These are phyloP conservation scores for Dolichoris vasculosae DNA, from an alignment of 1,140 invertebrate species.

Conservation along the genomic window DNA sequence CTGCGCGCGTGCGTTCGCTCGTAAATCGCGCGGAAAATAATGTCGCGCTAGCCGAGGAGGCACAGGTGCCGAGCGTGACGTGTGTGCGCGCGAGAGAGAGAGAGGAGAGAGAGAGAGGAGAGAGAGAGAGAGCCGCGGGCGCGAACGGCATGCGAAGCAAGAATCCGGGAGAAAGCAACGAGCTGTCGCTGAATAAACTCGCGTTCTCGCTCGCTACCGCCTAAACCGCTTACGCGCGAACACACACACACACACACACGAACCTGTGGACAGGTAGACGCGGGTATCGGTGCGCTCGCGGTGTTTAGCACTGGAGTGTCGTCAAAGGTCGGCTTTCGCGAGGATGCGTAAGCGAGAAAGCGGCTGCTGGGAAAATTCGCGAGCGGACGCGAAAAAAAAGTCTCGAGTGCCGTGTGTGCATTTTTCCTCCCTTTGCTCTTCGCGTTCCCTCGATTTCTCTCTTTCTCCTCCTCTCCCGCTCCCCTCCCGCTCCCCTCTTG, in stretches of 20 bases:
- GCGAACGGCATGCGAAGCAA: not conserved
- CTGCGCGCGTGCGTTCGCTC: conserved; percentile 17
- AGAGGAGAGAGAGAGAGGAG: not conserved
- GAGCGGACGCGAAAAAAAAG: not conserved
- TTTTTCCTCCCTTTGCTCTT: not conserved
- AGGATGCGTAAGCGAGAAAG: not conserved
- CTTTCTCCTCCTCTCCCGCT: not conserved
- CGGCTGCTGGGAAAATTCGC: not conserved
- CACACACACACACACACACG: not conserved
- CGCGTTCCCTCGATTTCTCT: not conserved
- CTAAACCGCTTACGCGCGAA: not conserved
- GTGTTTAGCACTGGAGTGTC: not conserved
- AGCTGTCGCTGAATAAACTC: not conserved
- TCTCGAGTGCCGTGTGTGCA: not conserved
- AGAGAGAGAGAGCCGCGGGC: not conserved
- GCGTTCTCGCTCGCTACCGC: no score
- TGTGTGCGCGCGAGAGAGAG: not conserved
- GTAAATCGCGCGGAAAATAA: conserved; percentile 44
- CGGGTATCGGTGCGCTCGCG: no score
- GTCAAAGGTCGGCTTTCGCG: not conserved
- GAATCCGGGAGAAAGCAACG: conserved; percentile 47
- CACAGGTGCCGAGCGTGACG: not conserved
- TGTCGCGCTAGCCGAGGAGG: not conserved
- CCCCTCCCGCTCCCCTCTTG: not conserved
- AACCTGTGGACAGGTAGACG: no score